Evolutionary conservation across 2,113 vertebrate species (phyloP), one percentile per base, ranked within the genome.

Genomic region (Pituophis catenifer): DNA sequence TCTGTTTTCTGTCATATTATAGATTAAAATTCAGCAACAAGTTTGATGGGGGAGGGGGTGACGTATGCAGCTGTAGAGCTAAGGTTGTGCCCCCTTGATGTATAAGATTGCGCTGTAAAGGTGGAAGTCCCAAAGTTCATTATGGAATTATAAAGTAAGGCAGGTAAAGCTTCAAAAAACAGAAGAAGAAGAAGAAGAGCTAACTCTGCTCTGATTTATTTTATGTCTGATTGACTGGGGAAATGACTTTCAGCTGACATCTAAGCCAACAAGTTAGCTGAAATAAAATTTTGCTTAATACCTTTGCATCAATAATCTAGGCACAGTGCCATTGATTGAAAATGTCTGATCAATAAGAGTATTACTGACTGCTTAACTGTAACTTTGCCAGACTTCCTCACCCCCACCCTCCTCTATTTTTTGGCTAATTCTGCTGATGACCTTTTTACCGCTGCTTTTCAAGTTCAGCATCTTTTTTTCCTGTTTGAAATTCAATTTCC

Each of bases 261-360:
- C 98, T 97, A 95, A 98, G 97, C 97, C 98, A 98, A 98, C 97
- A 98, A 98, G 98, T 98, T 98, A 97, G 98, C 96, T 97, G 97
- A 98, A 98, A 98, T 98, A 98, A 98, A 98, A 98, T 98, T 98
- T 98, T 98, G 97, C 98, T 98, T 98, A 98, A 98, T 98, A 98
- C 97, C 97, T 98, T 98, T 98, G 97, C 98, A 98, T 98, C 98
- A 98, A 98, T 98, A 98, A 98, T 98, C 97, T 97, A 97, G 97
- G 97, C 97, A 97, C 97, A 98, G 96, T 95, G 95, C 95, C 96
- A 98, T 98, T 98, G 98, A 98, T 98, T 98, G 97, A 97, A 97
- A 98, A 98, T 97, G 96, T 95, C 97, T 98, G 97, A 98, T 98
- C 98, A 97, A 98, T 98, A 98, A 98, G 95, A 98, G 97, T 97